These are phyloP conservation scores for Meriones psammophilus DNA, from an alignment of 2,797 vertebrate species.

Conservation along the genomic window DNA sequence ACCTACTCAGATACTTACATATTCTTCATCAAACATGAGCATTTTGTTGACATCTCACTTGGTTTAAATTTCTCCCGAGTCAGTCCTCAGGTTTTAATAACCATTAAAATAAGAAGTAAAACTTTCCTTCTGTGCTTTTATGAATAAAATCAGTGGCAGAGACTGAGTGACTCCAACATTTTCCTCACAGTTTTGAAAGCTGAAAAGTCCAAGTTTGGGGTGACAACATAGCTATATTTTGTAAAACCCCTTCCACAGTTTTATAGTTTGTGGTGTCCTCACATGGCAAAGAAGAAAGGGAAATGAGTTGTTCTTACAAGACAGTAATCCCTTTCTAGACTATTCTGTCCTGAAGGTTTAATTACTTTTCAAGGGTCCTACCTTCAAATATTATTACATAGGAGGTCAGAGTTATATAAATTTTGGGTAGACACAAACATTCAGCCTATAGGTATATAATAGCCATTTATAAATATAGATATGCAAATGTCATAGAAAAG, in stretches of 20 bases:
- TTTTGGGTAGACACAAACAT: neutral
- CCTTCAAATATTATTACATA: neutral
- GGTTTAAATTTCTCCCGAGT: neutral
- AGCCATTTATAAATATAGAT: neutral
- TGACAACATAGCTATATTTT: neutral
- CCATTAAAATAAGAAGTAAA: neutral
- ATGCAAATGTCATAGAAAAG: neutral
- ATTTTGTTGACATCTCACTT: neutral
- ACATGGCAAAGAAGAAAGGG: neutral
- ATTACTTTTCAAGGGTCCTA: neutral
- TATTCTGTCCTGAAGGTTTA: neutral
- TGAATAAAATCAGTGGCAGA: neutral
- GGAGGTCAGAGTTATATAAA: neutral
- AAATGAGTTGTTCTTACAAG: neutral
- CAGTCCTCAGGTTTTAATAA: neutral
- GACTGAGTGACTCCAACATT: neutral
- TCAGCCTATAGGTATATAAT: neutral
- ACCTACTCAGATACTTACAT: neutral
- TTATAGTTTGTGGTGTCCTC: neutral
- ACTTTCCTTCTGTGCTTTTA: neutral
- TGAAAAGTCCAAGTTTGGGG: neutral
- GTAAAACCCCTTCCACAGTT: neutral
- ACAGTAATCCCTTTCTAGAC: neutral
- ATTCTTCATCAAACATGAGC: neutral
- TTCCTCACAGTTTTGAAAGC: neutral